phyloP scores from a whole-genome alignment of 2,113 vertebrate species.

The Phylloscopus whistleri region DNA sequence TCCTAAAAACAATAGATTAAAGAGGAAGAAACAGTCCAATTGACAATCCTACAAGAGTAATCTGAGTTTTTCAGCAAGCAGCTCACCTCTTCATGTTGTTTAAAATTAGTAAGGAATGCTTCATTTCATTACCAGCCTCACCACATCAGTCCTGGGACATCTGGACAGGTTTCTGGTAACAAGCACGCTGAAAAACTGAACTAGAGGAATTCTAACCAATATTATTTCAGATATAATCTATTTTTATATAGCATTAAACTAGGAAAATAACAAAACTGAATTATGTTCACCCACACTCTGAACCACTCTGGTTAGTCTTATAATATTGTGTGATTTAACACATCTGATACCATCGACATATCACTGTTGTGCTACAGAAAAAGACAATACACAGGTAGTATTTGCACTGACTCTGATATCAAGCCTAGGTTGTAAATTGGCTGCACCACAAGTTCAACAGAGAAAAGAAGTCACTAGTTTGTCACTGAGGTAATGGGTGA shows the following conservation, averaged over 20 bases:
- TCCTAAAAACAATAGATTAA: background rate
- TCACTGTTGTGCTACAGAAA: background rate
- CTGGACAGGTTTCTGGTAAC: background rate
- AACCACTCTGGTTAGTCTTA: background rate
- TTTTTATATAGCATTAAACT: background rate
- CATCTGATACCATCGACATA: background rate
- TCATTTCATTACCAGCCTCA: background rate
- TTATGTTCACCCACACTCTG: background rate
- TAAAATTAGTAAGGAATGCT: background rate
- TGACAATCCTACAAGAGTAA: background rate
- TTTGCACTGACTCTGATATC: background rate
- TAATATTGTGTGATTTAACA: background rate
- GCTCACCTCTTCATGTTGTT: background rate
- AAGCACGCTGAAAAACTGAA: background rate
- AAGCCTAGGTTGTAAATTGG: background rate
- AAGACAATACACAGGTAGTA: background rate
- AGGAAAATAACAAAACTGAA: background rate
- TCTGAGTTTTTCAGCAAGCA: background rate
- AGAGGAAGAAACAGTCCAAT: background rate
- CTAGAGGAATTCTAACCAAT: background rate
- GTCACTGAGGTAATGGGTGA: background rate
- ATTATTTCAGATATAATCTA: background rate
- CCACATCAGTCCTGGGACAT: background rate
- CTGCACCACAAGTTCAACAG: background rate
- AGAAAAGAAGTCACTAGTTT: background rate